Base-by-base conservation (phyloP, 2,888 invertebrate species). In the Barypeithes pellucidus region DNA sequence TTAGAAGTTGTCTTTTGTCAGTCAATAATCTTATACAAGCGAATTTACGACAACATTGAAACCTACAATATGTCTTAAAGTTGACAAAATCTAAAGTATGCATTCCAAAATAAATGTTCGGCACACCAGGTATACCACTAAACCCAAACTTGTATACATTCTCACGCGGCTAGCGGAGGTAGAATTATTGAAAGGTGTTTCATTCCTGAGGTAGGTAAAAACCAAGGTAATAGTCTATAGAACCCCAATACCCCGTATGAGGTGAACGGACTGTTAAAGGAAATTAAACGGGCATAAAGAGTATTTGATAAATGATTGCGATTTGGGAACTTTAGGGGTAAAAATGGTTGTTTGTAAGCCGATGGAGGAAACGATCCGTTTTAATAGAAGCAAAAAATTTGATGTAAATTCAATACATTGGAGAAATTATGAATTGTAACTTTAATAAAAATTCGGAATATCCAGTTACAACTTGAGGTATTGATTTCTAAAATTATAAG, bases 261-360 rank as follows among this genome's bases (percentile, higher is more conserved):
- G 71, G 71, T 71, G 59, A 71, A 71, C 36, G 71, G 45, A 33
- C 71, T 14, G 41, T 24, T n/a, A 73, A 73, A 68, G 60, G 45
- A 66, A 72, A 61, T 45, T 14, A 52, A 72, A 72, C 22, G 52
- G 54, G 52, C 14, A 50, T 41, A 54, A 66, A 68, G 67, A 62
- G 68, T 68, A 52, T 63, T 68, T 73, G 67, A 73, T 73, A 73
- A 73, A 73, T 67, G 63, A 68, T 68, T 67, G 57, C 62, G 50
- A 73, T 67, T 57, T 1, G 29, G 45, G 67, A 50, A 36, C n/a
- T 24, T 39, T 36, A 16, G 36, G 63, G 63, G 62, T 62, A 62
- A 24, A 57, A 59, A 67, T 57, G 12, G 14, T 8, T 41, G 12
- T 1, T 14, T 72, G 33, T 68, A 63, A 63, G 62, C 43, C 67